These are phyloP conservation scores for Anguilla anguilla DNA, from an alignment of 2,797 vertebrate genomes.

Conservation along the genomic window DNA sequence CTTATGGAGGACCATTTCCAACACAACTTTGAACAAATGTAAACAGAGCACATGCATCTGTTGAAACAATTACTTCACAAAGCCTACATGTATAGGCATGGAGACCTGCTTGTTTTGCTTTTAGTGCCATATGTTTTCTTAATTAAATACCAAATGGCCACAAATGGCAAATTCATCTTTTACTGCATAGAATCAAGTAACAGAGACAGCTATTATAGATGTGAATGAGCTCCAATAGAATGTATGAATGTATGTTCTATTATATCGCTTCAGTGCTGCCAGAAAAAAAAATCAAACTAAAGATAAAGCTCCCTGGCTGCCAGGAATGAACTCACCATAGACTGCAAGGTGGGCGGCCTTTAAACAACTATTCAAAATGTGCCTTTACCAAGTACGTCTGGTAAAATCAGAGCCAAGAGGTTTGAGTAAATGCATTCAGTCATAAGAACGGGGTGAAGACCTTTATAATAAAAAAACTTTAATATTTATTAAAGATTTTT, in stretches of 20 bases:
- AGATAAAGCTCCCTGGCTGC: neutral
- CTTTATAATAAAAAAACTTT: neutral
- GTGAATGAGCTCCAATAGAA: neutral
- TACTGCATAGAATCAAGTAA: neutral
- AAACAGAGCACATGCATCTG: neutral
- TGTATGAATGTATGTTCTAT: neutral
- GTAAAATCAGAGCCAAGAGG: neutral
- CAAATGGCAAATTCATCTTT: neutral
- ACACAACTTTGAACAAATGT: neutral
- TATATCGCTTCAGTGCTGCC: neutral
- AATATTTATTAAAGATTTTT: neutral
- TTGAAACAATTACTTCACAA: neutral
- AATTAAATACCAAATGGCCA: constrained; percentile 2
- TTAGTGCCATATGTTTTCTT: neutral
- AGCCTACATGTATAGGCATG: neutral
- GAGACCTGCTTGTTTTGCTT: neutral
- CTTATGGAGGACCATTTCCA: neutral
- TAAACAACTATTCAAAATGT: neutral
- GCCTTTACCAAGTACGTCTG: neutral
- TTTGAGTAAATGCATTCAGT: neutral
- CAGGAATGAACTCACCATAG: neutral
- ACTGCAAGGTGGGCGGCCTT: neutral
- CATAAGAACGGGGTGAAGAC: neutral
- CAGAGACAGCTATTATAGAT: neutral
- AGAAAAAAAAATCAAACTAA: neutral